Conservation (phyloP, 2,888 invertebrate genomes). For the Ramazzottius varieornatus region DNA sequence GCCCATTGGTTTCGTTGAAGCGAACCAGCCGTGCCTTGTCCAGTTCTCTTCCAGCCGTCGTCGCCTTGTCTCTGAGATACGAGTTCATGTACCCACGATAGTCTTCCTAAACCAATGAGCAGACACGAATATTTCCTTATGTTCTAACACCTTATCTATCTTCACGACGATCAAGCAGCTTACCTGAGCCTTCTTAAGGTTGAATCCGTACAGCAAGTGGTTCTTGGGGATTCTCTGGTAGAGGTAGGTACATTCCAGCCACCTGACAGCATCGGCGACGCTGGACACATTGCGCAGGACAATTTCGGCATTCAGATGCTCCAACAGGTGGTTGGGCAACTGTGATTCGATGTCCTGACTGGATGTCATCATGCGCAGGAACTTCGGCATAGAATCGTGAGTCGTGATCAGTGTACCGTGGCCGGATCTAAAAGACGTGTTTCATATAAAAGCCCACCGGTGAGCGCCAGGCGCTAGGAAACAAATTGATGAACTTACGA, state of each 20-base stretch:
- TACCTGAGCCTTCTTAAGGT: slow-evolving; percentile 29
- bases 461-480: too few relatives aligned
- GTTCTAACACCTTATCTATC: slow-evolving; percentile 7
- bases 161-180: slow-evolving; percentile 7
- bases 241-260: slow-evolving; percentile 89
- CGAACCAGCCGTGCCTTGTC: slow-evolving; percentile 83
- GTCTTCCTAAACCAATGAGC: slow-evolving; percentile 34
- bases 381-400: slow-evolving; percentile 69
- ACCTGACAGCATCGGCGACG: slow-evolving; percentile 79
- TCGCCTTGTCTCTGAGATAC: slow-evolving; percentile 22
- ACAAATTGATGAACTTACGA: slow-evolving; percentile 17
- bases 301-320: slow-evolving; percentile 93
- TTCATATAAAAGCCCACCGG: neutral
- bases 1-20: slow-evolving; percentile 51
- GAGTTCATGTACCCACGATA: slow-evolving; percentile 26
- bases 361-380: slow-evolving; percentile 69
- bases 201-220: slow-evolving; percentile 47
- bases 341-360: slow-evolving; percentile 96
- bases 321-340: slow-evolving; percentile 63
- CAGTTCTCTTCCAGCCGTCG: slow-evolving; percentile 48
- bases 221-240: slow-evolving; percentile 62
- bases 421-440: slow-evolving; percentile 33
- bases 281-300: slow-evolving; percentile 84
- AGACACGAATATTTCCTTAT: neutral
- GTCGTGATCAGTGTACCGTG: slow-evolving; percentile 82